Evolutionary conservation across 2,797 vertebrate species (phyloP).

Genomic region (Acanthurus leucopareius): DNA sequence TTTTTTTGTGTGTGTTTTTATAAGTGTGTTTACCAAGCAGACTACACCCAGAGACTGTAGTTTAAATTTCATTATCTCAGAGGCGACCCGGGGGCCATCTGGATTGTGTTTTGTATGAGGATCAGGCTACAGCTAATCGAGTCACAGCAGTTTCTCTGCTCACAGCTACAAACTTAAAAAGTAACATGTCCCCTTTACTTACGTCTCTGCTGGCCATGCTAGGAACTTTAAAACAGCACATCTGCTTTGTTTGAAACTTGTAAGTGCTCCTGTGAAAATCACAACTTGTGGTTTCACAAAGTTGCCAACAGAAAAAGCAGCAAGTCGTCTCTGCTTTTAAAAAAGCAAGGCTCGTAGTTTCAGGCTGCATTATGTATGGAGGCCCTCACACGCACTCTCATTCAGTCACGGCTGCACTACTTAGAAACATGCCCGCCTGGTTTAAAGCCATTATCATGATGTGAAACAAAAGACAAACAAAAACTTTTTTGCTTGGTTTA

Average conservation of each 20-base stretch:
- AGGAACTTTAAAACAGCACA: conserved; percentile 26
- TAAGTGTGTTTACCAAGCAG: conserved; percentile 41
- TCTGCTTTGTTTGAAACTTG: conserved; percentile 49
- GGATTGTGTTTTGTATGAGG: conserved; percentile 56
- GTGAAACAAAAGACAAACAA: conserved; percentile 27
- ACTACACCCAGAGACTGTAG: conserved; percentile 35
- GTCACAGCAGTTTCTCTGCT: conserved; percentile 48
- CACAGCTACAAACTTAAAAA: conserved; percentile 29
- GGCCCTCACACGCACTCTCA: conserved; percentile 1
- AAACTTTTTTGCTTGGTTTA: conserved; percentile 16
- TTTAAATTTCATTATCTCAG: conserved; percentile 60
- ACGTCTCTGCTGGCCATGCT: conserved; percentile 10
- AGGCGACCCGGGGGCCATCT: conserved; percentile 47
- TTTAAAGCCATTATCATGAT: conserved; percentile 11
- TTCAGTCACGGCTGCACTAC: not conserved
- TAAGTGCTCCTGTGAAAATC: conserved; percentile 26
- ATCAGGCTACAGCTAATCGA: conserved; percentile 50
- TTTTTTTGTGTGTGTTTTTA: conserved; percentile 12
- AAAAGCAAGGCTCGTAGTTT: conserved; percentile 19
- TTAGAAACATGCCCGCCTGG: not conserved
- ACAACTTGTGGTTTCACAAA: conserved; percentile 11
- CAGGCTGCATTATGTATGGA: conserved; percentile 24
- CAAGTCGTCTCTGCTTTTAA: not conserved
- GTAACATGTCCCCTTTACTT: conserved; percentile 39
- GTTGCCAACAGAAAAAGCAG: not conserved